Base-by-base conservation (phyloP, 1,140 invertebrate species). In the Ostrea edulis region DNA sequence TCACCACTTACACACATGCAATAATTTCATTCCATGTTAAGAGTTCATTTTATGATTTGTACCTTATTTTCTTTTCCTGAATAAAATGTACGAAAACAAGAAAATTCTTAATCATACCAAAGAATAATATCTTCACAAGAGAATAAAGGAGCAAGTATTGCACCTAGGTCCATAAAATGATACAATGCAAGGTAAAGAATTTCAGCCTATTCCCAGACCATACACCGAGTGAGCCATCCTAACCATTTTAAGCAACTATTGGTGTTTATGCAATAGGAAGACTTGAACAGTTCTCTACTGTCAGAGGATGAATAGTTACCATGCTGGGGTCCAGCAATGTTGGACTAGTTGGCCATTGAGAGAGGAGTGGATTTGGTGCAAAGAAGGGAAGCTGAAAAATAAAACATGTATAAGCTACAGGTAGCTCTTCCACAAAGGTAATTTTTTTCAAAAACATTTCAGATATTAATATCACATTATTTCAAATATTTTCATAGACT, bases 261-360 rank as follows among this genome's bases (percentile, higher is more conserved):
- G n/a, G 55, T 62, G 55, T 62, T 17, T 20, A 7, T 20, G 9
- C 14, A 44, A 12, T 12, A 25, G 68, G 29, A 25, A 77, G 25
- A 35, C 12, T 14, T 77, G 9, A 11, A 71, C 65, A 71, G 25
- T 11, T 14, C 25, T 17, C 29, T 12, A 14, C 25, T 14, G 7
- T 77, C 22, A 77, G 68, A 29, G 29, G 68, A 22, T 62, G 54
- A 22, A 65, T 29, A 90, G 90, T 92, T 89, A 93, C 93, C 90
- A 92, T 90, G 82, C 93, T 91, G 44, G 93, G 93, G 87, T 93
- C 93, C 58, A 93, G 58, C 53, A 92, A 87, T 9, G 91, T 86
- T n/a, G 91, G 90, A 84, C 86, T 90, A 88, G 89, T 87, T 35
- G 85, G 82, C 91, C 91, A 93, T 22, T 91, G 84, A 35, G 89